These are phyloP conservation scores for Larimichthys polyactis DNA, from an alignment of 2,113 vertebrate species.

Conservation along the genomic window DNA sequence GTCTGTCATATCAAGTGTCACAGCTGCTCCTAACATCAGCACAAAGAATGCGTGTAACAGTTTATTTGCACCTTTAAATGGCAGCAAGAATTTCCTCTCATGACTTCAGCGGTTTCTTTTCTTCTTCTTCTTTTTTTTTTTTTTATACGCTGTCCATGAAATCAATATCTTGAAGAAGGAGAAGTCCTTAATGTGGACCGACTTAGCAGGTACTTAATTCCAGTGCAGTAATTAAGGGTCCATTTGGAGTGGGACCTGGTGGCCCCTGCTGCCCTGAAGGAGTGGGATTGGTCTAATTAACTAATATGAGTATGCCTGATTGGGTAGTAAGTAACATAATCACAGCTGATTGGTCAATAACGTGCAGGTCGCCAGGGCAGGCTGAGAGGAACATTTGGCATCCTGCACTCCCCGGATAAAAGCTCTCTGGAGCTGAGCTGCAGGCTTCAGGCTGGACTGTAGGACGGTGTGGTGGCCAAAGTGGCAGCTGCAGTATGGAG, in stretches of 20 bases:
- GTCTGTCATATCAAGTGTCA: constrained; percentile 72
- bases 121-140: constrained; percentile 40
- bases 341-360: constrained; percentile 82
- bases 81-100: constrained; percentile 42
- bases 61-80: constrained; percentile 63
- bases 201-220: constrained; percentile 81
- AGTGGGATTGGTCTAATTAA: constrained; percentile 79
- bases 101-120: constrained; percentile 61
- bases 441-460: constrained; percentile 6
- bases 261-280: constrained; percentile 75
- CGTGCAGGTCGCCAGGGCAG: constrained; percentile 57
- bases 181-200: constrained; percentile 67
- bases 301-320: constrained; percentile 74
- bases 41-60: constrained; percentile 56
- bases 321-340: constrained; percentile 74
- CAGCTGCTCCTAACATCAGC: constrained; percentile 66
- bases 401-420: constrained; percentile 35
- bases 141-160: constrained; percentile 69
- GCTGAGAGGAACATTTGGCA: constrained; percentile 44
- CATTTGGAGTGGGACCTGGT: constrained; percentile 79
- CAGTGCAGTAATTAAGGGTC: constrained; percentile 82
- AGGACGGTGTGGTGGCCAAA: not conserved
- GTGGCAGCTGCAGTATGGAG: not conserved
- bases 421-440: constrained; percentile 28
- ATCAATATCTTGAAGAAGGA: constrained; percentile 76